Evolutionary conservation across 2,888 invertebrate species (phyloP), one percentile per base, ranked within the genome.

Genomic region (Spodoptera exigua): DNA sequence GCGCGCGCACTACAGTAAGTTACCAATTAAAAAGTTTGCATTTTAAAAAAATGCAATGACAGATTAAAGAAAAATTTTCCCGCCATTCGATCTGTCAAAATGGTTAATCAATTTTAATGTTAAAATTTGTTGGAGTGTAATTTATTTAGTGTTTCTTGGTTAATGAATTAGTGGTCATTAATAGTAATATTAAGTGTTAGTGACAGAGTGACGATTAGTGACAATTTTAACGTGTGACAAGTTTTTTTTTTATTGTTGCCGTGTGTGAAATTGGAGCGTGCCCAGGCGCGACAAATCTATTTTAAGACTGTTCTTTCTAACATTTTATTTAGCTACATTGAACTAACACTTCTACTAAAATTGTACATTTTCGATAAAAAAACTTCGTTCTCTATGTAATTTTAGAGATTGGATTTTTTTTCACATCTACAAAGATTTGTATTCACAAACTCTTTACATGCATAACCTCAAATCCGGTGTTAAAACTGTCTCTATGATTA

Each of bases 1-100:
- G 91, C 92, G 92, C 86, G 90, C 91, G 92, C 92, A 91, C 88
- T 82, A 85, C 86, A 86, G 92, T 93, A 91, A 93, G 93, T 92
- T 86, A n/a, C 74, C 68, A 41, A 73, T 78, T 73, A 71, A 75
- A 81, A 78, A 83, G 72, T 17, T 57, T 67, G 45, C 61, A 56
- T 49, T 69, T 37, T 65, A 66, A 70, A 80, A 81, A 74, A 67
- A 59, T 77, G 62, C 66, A 68, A 60, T 51, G 47, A 73, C 60
- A 48, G 61, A 70, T 70, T 57, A 73, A 10, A 58, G 13, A 67
- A 61, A 65, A 13, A 40, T 35, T 62, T 73, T 75, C 54, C 72
- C 72, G 61, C 64, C 54, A 40, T 1, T 54, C 35, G n/a, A 67
- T 32, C 55, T 58, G 62, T 72, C 55, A 69, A 67, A 53, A 36